Evolutionary conservation across 2,888 invertebrate species (phyloP), one percentile per base, ranked within the genome.

Genomic region (Allacma fusca): DNA sequence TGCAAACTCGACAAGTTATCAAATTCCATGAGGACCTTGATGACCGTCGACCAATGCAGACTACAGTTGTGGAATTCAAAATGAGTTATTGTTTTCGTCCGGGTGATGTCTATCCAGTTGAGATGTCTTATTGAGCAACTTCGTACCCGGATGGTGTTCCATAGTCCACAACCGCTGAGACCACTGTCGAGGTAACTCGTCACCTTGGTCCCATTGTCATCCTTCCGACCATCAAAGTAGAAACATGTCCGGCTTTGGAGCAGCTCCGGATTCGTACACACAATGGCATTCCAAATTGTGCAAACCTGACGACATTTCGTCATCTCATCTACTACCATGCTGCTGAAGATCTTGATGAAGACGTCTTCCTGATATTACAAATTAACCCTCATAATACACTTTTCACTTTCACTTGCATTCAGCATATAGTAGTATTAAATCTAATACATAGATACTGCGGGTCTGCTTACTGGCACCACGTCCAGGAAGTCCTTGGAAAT

Each of bases 61-160:
- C 79, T 79, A 67, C 81, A 82, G 62, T 84, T 84, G 43, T 81
- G 78, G 16, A 84, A 75, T 67, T 83, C 83, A 26, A 84, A 78
- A n/a, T 76, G 77, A 12, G 82, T 80, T n/a, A 84, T 78, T 19
- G 79, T 75, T 13, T 64, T n/a, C 13, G 80, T 83, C 5, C 70
- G 19, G 0, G 75, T 72, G 26, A 75, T 79, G 16, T 75, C 69
- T 0, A 78, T 70, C 84, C 84, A 84, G 34, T 75, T 71, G 12
- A 80, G 77, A 76, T 84, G 84, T 5, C 83, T 75, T 29, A 67
- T 73, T 9, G 74, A 75, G 21, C 81, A 78, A 1, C 80, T 67
- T 1, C 81, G 77, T 12, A 83, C 71, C 26, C 81, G 78, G 19
- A 84, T 68, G 29, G 79, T 78, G 19, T 78, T 78, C 84, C 84